These are phyloP conservation scores for Timandra comae DNA, from an alignment of 2,888 invertebrate genomes.

Conservation along the genomic window DNA sequence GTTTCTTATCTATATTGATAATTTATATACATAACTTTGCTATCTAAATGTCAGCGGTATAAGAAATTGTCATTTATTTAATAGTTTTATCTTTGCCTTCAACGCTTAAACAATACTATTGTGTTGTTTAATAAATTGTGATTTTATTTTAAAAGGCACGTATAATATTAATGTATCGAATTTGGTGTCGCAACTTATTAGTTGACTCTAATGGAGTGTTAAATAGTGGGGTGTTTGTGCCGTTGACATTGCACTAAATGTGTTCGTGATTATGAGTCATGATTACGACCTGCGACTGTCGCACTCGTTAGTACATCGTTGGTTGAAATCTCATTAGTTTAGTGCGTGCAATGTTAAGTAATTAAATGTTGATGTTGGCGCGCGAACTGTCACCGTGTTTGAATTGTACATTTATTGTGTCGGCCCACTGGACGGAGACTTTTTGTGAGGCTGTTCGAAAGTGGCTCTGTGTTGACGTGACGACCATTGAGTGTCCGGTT, in stretches of 20 bases:
- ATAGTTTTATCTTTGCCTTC: slow-evolving; percentile 55
- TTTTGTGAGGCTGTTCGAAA: slow-evolving; percentile 54
- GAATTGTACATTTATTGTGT: slow-evolving; percentile 47
- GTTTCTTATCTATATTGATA: slow-evolving; percentile 71
- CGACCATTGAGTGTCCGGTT: slow-evolving; percentile 38
- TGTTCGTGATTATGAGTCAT: slow-evolving; percentile 65
- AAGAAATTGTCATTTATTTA: slow-evolving; percentile 57
- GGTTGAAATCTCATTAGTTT: slow-evolving; percentile 70
- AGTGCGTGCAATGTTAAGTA: slow-evolving; percentile 69
- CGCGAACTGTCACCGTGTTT: slow-evolving; percentile 44
- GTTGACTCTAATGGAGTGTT: slow-evolving; percentile 13
- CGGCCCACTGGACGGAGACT: slow-evolving; percentile 31
- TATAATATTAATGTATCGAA: slow-evolving; percentile 15
- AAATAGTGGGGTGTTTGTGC: slow-evolving; percentile 32
- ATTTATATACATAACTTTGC: slow-evolving; percentile 57
- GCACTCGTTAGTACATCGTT: slow-evolving; percentile 63
- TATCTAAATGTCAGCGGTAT: slow-evolving; percentile 57
- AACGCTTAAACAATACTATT: slow-evolving; percentile 40
- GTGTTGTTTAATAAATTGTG: slow-evolving; percentile 27
- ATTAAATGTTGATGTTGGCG: slow-evolving; percentile 64
- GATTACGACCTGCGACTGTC: slow-evolving; percentile 50
- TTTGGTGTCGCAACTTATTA: slow-evolving; percentile 11
- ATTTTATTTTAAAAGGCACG: slow-evolving; percentile 34
- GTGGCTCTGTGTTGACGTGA: slow-evolving; percentile 38
- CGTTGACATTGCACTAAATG: slow-evolving; percentile 50